phyloP scores from a whole-genome alignment of 2,888 invertebrate species.

The Lasioglossum zephyrum region DNA sequence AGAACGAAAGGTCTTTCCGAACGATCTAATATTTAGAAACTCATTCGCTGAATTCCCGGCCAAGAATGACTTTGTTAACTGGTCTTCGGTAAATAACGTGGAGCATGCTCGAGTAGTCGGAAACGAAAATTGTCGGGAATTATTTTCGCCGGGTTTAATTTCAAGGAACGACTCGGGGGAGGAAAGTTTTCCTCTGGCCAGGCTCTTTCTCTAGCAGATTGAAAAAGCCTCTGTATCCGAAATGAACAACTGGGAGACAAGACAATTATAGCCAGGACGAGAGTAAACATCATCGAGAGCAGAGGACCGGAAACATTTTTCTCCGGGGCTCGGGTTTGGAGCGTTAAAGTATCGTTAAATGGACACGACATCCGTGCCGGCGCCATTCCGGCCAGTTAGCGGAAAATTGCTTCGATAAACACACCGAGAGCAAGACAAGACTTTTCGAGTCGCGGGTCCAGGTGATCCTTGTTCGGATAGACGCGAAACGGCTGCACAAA shows the following conservation, averaged over 20 bases:
- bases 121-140: neutral
- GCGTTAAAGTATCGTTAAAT: conserved; percentile 30
- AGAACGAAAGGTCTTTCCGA: too few relatives aligned
- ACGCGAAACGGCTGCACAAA: conserved; percentile 64
- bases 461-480: conserved; percentile 51
- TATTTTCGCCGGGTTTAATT: neutral
- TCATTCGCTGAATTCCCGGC: neutral
- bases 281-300: conserved; percentile 53
- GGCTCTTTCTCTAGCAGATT: neutral
- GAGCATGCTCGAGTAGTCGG: neutral
- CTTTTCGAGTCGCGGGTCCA: conserved; percentile 38
- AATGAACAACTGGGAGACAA: conserved; percentile 19
- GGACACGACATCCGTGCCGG: conserved; percentile 23
- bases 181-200: neutral
- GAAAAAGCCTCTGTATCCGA: neutral
- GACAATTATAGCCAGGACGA: conserved; percentile 54
- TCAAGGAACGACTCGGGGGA: neutral
- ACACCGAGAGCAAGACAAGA: conserved; percentile 40
- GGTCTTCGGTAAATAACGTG: neutral
- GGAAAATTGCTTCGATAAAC: conserved; percentile 71
- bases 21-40: neutral
- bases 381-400: conserved; percentile 53
- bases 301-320: conserved; percentile 37
- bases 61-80: neutral
- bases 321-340: conserved; percentile 17